Evolutionary conservation across 37 sponge, comb jelly and placozoan species (phyloP).

Genomic region (Theonella swinhoei): DNA sequence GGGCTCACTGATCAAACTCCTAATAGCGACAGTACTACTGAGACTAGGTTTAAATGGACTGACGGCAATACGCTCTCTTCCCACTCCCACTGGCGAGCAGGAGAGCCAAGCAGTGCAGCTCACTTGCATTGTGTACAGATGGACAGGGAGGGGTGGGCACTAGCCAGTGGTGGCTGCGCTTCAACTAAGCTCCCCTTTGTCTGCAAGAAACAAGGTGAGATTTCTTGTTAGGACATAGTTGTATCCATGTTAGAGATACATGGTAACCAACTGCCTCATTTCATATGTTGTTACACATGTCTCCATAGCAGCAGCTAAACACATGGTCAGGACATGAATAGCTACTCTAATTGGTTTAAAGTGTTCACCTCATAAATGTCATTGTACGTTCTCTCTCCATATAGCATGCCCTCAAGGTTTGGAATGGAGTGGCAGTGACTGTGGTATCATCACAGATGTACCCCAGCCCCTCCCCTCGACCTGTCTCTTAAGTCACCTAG

Average conservation of each 20-base stretch:
- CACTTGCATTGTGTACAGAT: constrained; percentile 58
- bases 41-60: constrained; percentile 62
- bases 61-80: constrained; percentile 1
- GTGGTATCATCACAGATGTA: not conserved
- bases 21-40: not conserved
- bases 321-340: not conserved
- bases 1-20: constrained; percentile 59
- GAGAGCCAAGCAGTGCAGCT: constrained; percentile 42
- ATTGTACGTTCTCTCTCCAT: not conserved
- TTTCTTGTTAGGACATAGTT: not conserved
- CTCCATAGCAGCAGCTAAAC: not conserved
- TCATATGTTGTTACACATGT: not conserved
- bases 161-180: constrained; percentile 63
- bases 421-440: constrained; percentile 1
- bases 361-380: not conserved
- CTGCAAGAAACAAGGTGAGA: constrained; percentile 67
- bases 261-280: not conserved
- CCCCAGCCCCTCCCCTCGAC: not conserved
- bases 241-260: not conserved
- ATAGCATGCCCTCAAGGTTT: constrained; percentile 20
- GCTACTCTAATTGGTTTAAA: too few relatives aligned
- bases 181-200: constrained; percentile 49
- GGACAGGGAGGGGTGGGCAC: constrained; percentile 45
- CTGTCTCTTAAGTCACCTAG: not conserved
- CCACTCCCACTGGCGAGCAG: constrained; percentile 32